phyloP scores from a whole-genome alignment of 1,140 invertebrate genomes.

The Sinella curviseta region DNA sequence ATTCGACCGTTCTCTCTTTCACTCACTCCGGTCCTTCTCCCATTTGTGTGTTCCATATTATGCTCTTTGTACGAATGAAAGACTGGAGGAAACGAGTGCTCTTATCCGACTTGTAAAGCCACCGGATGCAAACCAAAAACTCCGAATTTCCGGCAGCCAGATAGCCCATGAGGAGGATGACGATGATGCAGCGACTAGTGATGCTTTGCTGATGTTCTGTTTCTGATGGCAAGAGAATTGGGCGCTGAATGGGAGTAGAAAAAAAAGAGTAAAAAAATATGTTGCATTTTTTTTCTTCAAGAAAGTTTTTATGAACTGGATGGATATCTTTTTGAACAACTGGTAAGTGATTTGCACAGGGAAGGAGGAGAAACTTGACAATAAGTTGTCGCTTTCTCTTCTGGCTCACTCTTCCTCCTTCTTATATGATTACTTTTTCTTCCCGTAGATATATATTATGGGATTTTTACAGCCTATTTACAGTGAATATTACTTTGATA shows the following conservation, averaged over 20 bases:
- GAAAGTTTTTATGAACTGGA: constrained; percentile 1
- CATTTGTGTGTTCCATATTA: not conserved
- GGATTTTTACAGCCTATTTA: not conserved
- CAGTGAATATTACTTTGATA: not conserved
- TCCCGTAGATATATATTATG: constrained; percentile 30
- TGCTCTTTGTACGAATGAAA: not conserved
- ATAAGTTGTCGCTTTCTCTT: constrained; percentile 22
- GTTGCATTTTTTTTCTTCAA: constrained; percentile 5
- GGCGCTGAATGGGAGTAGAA: not conserved
- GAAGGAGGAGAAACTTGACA: constrained; percentile 23
- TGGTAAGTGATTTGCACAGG: constrained; percentile 28
- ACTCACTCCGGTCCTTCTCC: not conserved
- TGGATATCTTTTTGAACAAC: constrained; percentile 18
- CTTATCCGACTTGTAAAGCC: constrained; percentile 41
- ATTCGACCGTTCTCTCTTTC: not conserved
- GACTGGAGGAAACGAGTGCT: constrained; percentile 45
- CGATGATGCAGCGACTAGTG: not conserved
- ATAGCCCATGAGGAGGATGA: not conserved
- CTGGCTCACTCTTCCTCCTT: not conserved
- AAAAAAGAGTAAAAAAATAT: not conserved
- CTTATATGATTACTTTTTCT: not conserved
- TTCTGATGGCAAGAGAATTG: constrained; percentile 15
- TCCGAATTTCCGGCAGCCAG: constrained; percentile 21
- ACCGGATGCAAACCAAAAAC: constrained; percentile 42
- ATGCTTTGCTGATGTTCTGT: not conserved